Percentiles rank a stretch among this genome's conserved stretches.
Evolutionary conservation across 2,888 invertebrate genomes (phyloP).

Genomic region (Cosmopolites sordidus): DNA sequence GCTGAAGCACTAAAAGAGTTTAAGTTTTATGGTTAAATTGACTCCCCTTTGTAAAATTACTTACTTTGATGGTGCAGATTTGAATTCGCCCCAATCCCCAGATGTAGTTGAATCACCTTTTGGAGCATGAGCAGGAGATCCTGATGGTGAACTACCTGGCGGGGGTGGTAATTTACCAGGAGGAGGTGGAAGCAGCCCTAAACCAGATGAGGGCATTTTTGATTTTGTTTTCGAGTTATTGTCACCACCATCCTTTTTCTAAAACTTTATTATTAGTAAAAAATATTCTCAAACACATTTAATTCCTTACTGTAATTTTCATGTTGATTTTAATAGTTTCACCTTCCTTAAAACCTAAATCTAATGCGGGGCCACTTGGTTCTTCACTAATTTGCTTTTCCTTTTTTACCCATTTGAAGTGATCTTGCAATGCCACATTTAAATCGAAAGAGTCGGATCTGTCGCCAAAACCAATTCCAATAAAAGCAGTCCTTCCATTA

Average conservation of each 20-base stretch:
- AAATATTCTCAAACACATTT: conserved; percentile 9
- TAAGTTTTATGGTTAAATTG: too few relatives aligned
- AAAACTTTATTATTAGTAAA: too few relatives aligned
- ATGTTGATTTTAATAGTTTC: conserved; percentile 99
- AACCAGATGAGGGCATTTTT: conserved; percentile 48
- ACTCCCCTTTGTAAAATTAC: conserved; percentile 8
- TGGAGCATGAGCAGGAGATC: conserved; percentile 58
- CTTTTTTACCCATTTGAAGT: conserved; percentile 91
- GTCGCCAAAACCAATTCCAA: conserved; percentile 96
- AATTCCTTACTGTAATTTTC: conserved; percentile 78
- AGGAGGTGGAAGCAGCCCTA: conserved; percentile 64
- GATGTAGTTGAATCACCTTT: conserved; percentile 41
- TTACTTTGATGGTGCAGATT: conserved; percentile 54
- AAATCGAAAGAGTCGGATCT: conserved; percentile 98
- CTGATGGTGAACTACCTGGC: conserved; percentile 75
- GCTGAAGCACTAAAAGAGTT: conserved; percentile 29
- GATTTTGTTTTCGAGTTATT: conserved; percentile 61
- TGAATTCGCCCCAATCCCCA: conserved; percentile 74
- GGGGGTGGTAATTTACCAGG: conserved; percentile 78
- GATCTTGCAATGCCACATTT: conserved; percentile 96
- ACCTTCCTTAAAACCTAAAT: conserved; percentile 97
- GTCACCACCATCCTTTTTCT: conserved; percentile 89
- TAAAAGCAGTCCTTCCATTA: conserved; percentile 86
- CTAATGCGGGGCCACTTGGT: conserved; percentile 76
- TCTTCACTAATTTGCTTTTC: conserved; percentile 77